Conservation (phyloP, 2,888 invertebrate species). For the Fragum fragum region DNA sequence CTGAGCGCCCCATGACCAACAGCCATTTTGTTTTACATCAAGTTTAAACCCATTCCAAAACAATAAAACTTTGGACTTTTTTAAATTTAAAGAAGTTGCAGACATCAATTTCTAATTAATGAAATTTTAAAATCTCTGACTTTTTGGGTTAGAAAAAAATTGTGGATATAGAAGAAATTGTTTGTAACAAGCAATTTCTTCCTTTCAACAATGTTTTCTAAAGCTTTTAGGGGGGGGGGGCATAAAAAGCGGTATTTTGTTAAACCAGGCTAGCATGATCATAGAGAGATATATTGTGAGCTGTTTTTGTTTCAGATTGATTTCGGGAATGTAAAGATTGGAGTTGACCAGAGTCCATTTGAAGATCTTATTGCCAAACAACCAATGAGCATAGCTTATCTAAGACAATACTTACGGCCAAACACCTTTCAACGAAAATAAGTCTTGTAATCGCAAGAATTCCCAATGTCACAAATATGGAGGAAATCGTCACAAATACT, state of each 20-base stretch:
- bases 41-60: no score
- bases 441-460: background rate
- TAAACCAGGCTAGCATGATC: background rate
- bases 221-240: no score
- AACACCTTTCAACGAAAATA: slow-evolving; percentile 10
- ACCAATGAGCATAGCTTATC: slow-evolving; percentile 81
- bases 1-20: no score
- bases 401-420: slow-evolving; percentile 80
- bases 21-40: no score
- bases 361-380: slow-evolving; percentile 82
- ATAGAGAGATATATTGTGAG: no score
- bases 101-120: no score
- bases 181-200: background rate
- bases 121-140: no score
- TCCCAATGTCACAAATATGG: background rate
- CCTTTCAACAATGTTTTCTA: background rate
- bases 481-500: background rate
- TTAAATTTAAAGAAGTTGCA: no score
- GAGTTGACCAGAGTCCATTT: slow-evolving; percentile 74
- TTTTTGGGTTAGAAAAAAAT: no score
- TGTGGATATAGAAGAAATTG: no score
- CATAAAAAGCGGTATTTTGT: no score
- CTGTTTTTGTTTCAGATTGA: slow-evolving; percentile 75
- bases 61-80: no score
- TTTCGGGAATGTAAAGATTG: slow-evolving; percentile 70